Evolutionary conservation across 2,888 invertebrate genomes (phyloP).

Genomic region (Cephus sareptanus): DNA sequence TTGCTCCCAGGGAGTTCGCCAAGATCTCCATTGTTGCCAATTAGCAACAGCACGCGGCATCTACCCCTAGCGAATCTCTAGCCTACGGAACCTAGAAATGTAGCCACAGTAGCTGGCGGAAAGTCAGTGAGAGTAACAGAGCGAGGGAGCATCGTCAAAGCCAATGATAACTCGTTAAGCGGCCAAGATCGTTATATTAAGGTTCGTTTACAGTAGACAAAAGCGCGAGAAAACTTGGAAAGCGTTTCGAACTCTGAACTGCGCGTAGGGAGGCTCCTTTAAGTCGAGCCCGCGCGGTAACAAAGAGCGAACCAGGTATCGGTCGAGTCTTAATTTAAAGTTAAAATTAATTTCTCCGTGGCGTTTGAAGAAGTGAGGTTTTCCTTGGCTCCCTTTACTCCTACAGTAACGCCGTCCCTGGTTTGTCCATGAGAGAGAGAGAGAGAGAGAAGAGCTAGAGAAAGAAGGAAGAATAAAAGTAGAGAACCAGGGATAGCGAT

Average conservation of each 20-base stretch:
- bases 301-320: slow-evolving; percentile 63
- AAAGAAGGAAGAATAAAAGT: too few relatives aligned
- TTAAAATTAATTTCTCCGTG: slow-evolving; percentile 64
- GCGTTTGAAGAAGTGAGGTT: slow-evolving; percentile 33
- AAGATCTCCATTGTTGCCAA: slow-evolving; percentile 4
- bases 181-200: slow-evolving; percentile 13
- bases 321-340: slow-evolving; percentile 65
- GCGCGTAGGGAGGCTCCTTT: too few relatives aligned
- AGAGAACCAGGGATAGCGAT: too few relatives aligned
- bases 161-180: too few relatives aligned
- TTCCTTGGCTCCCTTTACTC: slow-evolving; percentile 35
- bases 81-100: too few relatives aligned
- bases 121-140: too few relatives aligned
- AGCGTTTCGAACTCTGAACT: too few relatives aligned
- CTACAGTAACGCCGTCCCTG: slow-evolving; percentile 5
- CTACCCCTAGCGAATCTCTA: too few relatives aligned
- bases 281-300: slow-evolving; percentile 39
- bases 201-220: slow-evolving; percentile 57
- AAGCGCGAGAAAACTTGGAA: slow-evolving; percentile 57
- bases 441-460: too few relatives aligned
- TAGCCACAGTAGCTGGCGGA: too few relatives aligned
- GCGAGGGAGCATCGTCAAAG: too few relatives aligned
- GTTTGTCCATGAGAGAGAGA: too few relatives aligned
- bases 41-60: neutral
- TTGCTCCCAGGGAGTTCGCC: neutral